A percentile compares a stretch with the other conserved stretches of the same genome.
Evolutionary conservation across 1,140 invertebrate species (phyloP).

Genomic region (Drosophila burlai): DNA sequence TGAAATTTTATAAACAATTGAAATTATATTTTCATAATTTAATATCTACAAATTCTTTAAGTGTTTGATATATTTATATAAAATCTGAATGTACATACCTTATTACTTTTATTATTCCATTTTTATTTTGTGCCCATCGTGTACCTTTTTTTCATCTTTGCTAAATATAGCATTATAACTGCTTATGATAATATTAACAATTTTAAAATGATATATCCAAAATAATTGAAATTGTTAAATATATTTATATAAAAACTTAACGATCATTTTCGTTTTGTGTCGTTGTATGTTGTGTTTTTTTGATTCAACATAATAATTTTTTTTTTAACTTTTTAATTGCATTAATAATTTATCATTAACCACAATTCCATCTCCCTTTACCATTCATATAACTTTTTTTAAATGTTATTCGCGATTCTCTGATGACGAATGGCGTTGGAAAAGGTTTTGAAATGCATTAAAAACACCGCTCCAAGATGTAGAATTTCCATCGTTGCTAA

Average conservation of each 20-base stretch:
- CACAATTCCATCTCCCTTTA: not conserved
- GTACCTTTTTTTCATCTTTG: too few species aligned
- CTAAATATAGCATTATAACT: too few species aligned
- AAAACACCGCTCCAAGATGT: not conserved
- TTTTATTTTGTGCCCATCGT: not conserved
- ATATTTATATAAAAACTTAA: not conserved
- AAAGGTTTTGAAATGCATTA: not conserved
- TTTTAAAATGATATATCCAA: not conserved
- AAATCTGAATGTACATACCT: too few species aligned
- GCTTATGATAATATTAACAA: too few species aligned
- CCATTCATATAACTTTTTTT: not conserved
- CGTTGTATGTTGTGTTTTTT: not conserved
- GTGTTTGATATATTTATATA: too few species aligned
- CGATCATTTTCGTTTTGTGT: not conserved
- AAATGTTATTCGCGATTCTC: not conserved
- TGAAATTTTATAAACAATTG: too few species aligned
- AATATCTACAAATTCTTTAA: too few species aligned
- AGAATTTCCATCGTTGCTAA: not conserved
- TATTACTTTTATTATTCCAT: too few species aligned
- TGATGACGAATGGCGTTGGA: not conserved
- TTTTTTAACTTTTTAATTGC: not conserved
- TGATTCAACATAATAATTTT: not conserved
- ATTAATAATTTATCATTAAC: not conserved
- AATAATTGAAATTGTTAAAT: not conserved
- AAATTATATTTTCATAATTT: too few species aligned